Evolutionary conservation across 2,888 invertebrate species (phyloP).

Genomic region (Rosalia funebris): DNA sequence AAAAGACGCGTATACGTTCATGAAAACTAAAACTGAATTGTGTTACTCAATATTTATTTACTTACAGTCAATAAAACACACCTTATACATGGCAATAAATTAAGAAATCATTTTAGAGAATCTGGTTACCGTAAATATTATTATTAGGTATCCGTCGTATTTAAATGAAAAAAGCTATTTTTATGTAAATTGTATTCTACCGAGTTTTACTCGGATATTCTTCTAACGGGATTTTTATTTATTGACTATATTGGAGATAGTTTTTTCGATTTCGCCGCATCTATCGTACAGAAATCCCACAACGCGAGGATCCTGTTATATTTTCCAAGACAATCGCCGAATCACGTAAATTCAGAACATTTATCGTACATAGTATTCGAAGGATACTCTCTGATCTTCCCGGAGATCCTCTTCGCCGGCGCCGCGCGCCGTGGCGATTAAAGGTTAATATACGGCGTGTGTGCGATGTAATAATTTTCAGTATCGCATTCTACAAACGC

Average conservation of each 20-base stretch:
- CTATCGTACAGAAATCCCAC: not conserved
- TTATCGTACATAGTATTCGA: no score
- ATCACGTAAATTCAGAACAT: no score
- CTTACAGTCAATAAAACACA: slow-evolving; percentile 10
- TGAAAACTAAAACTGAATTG: slow-evolving; percentile 2
- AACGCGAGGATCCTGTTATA: not conserved
- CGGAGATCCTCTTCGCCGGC: no score
- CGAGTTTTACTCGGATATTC: not conserved
- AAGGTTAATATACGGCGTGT: no score
- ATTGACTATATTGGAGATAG: not conserved
- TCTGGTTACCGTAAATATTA: not conserved
- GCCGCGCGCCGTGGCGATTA: no score
- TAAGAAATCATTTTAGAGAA: not conserved
- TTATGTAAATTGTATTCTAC: slow-evolving; percentile 9
- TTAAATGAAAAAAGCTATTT: not conserved
- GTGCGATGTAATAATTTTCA: no score
- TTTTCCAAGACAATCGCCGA: no score
- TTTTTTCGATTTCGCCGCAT: not conserved
- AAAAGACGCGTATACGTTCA: not conserved
- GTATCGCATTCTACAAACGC: no score
- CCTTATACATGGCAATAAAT: slow-evolving; percentile 9
- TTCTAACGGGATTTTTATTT: slow-evolving; percentile 12
- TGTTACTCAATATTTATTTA: slow-evolving; percentile 22
- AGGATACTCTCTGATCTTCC: no score
- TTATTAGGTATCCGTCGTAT: no score